Evolutionary conservation across 2,797 vertebrate genomes (phyloP).

Genomic region (Zalophus californianus): DNA sequence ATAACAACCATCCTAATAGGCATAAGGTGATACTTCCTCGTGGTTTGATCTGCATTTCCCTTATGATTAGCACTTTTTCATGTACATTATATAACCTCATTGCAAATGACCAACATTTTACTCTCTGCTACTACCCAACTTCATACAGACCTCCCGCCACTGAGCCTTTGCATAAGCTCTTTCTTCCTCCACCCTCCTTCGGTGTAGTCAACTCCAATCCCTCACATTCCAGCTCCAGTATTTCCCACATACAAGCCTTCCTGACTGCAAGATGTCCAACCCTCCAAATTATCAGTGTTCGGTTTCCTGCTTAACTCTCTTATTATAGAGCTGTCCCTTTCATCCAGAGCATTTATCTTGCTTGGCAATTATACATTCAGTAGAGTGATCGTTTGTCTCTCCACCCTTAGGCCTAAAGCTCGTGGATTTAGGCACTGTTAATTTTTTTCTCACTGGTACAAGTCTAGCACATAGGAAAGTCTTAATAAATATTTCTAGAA

Average conservation of each 20-base stretch:
- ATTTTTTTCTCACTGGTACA: not conserved
- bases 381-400: not conserved
- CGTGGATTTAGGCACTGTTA: not conserved
- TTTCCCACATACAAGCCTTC: not conserved
- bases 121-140: not conserved
- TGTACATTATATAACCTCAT: not conserved
- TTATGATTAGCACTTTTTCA: not conserved
- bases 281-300: not conserved
- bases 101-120: not conserved
- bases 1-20: not conserved
- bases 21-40: not conserved
- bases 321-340: not conserved
- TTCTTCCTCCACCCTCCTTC: not conserved
- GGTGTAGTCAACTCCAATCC: not conserved
- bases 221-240: not conserved
- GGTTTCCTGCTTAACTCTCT: not conserved
- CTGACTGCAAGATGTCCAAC: not conserved
- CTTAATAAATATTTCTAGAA: constrained; percentile 1
- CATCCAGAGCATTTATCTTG: not conserved
- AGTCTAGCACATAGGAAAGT: not conserved
- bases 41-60: not conserved
- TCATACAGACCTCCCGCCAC: not conserved
- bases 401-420: not conserved
- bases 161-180: not conserved
- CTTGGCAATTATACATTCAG: not conserved